Evolutionary conservation across 2,113 vertebrate species (phyloP).

Genomic region (Nipponia nippon): DNA sequence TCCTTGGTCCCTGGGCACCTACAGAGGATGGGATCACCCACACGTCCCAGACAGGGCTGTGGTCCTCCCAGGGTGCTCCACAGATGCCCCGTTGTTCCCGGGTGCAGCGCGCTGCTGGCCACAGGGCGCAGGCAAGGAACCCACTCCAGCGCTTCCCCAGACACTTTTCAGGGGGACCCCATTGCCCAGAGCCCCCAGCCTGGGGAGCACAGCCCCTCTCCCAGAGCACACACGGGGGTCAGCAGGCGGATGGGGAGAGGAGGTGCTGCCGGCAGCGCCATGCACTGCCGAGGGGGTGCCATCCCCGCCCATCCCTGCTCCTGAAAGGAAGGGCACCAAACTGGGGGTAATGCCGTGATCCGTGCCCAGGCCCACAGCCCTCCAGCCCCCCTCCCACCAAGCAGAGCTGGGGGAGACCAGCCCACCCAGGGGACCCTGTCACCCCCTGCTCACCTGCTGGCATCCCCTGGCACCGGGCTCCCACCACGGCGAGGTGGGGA

Average conservation of each 20-base stretch:
- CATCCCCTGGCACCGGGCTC: neutral
- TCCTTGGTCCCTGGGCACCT: neutral
- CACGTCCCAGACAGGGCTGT: accelerated
- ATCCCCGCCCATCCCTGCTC: neutral
- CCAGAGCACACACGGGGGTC: accelerated
- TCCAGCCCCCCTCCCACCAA: neutral
- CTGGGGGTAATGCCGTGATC: accelerated
- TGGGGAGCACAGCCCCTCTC: neutral
- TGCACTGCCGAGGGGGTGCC: accelerated
- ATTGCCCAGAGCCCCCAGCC: neutral
- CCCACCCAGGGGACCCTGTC: neutral
- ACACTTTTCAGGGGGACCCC: neutral
- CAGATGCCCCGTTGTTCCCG: neutral
- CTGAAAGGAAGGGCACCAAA: neutral
- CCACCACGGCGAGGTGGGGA: accelerated
- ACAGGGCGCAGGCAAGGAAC: neutral
- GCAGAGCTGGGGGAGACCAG: neutral
- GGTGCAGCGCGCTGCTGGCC: neutral
- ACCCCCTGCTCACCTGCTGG: neutral
- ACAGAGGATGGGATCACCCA: accelerated
- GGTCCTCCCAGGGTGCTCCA: neutral
- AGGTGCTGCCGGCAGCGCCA: neutral
- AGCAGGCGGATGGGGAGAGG: neutral
- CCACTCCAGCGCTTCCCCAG: accelerated
- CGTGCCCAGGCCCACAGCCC: neutral